phyloP scores from a whole-genome alignment of 2,797 vertebrate species.

The Decapterus maruadsi region DNA sequence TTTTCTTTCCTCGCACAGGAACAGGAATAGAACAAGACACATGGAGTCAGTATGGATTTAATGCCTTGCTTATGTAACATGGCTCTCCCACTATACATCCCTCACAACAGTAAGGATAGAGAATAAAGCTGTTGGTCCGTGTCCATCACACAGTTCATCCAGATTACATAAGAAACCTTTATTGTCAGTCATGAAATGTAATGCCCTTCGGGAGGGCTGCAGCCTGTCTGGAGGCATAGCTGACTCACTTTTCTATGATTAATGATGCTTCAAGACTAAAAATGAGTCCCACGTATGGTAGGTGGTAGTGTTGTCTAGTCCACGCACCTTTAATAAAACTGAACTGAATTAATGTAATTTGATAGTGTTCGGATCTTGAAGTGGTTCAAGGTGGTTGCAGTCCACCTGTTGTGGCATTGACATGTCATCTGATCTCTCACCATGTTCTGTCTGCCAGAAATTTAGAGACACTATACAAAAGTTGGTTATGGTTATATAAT shows the following conservation, averaged over 20 bases:
- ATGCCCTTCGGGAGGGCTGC: not conserved
- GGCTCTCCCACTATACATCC: constrained; percentile 1
- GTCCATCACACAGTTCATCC: constrained; percentile 6
- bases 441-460: no score
- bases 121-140: constrained; percentile 6
- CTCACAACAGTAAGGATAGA: constrained; percentile 13
- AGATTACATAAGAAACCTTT: constrained; percentile 29
- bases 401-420: no score
- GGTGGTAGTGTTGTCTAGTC: not conserved
- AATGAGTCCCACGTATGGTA: not conserved
- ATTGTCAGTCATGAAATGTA: constrained; percentile 1
- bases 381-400: no score
- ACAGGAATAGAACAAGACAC: constrained; percentile 10
- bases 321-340: not conserved
- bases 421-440: no score
- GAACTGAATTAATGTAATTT: not conserved
- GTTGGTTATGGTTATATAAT: no score
- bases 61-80: constrained; percentile 34
- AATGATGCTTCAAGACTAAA: not conserved
- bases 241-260: constrained; percentile 3
- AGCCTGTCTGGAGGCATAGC: constrained; percentile 6
- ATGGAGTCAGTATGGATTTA: constrained; percentile 26
- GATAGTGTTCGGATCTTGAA: no score
- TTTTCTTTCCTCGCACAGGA: not conserved
- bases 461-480: no score